A percentile compares a stretch with the other conserved stretches of the same genome.
phyloP scores from a whole-genome alignment of 2,797 vertebrate species.

The Eptatretus atami region DNA sequence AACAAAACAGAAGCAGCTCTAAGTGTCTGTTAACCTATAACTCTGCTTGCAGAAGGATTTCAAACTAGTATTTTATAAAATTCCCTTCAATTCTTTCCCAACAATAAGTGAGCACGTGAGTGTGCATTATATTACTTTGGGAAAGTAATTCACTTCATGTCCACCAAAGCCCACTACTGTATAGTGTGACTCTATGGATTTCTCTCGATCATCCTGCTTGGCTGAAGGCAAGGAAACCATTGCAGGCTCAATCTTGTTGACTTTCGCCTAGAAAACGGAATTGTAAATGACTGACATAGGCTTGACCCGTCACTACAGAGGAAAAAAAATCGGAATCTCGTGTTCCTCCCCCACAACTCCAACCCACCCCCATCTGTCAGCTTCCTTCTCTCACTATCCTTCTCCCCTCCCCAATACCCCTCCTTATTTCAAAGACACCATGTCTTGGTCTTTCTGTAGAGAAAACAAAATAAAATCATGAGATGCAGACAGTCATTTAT shows the following conservation, averaged over 20 bases:
- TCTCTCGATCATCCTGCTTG: not conserved
- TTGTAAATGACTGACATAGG: not conserved
- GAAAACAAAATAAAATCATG: constrained; percentile 1
- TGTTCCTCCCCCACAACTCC: no score
- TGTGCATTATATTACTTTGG: no score
- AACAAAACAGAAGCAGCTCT: not conserved
- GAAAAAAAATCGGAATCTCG: not conserved
- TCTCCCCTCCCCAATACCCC: not conserved
- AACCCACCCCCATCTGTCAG: no score
- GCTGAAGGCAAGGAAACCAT: not conserved
- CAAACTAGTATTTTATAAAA: no score
- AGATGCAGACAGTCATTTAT: constrained; percentile 1
- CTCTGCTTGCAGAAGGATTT: not conserved
- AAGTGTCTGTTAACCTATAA: constrained; percentile 1
- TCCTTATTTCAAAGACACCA: constrained; percentile 1
- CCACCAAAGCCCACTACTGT: no score
- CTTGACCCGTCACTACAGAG: not conserved
- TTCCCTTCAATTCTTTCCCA: no score
- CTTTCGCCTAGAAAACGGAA: constrained; percentile 3
- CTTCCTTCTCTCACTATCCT: not conserved
- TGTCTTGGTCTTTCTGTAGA: not conserved
- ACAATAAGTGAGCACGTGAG: not conserved
- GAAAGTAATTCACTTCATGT: no score
- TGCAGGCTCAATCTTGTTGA: constrained; percentile 1
- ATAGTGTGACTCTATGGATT: no score